Evolutionary conservation across 35 echinoderm and acorn worm genomes (phyloP).

Genomic region (Diadema setosum): DNA sequence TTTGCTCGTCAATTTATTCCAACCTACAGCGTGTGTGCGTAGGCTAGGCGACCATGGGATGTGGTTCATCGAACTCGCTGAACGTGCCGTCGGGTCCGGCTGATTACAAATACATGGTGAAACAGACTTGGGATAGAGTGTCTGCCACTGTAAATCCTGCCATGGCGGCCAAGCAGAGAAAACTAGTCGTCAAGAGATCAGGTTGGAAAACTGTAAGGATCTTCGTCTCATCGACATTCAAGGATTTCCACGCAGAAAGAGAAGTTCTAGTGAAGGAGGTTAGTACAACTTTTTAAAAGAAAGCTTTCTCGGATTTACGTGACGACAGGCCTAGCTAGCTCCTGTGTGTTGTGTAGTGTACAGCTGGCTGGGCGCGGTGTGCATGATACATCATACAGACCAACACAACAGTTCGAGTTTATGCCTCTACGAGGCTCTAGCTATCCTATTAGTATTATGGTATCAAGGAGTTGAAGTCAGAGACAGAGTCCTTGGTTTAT

Average conservation of each 20-base stretch:
- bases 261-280: conserved; percentile 97
- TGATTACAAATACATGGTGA: conserved; percentile 81
- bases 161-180: conserved; percentile 3
- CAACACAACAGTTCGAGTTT: too few species aligned
- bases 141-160: conserved; percentile 28
- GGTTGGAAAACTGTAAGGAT: conserved; percentile 96
- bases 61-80: conserved; percentile 77
- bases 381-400: too few species aligned
- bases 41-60: conserved; percentile 97
- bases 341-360: too few species aligned
- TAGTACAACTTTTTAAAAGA: too few species aligned
- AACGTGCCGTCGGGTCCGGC: conserved; percentile 62
- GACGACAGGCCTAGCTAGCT: too few species aligned
- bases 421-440: too few species aligned
- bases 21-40: neutral
- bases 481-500: too few species aligned
- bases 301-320: too few species aligned
- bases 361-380: too few species aligned
- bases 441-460: too few species aligned
- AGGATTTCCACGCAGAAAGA: conserved; percentile 92
- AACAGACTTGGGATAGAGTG: conserved; percentile 86
- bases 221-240: conserved; percentile 98
- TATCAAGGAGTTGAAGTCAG: too few species aligned
- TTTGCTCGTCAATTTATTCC: too few species aligned
- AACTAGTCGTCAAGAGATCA: conserved; percentile 75